Conservation (phyloP, 2,888 invertebrate species). For the Blomia tropicalis region DNA sequence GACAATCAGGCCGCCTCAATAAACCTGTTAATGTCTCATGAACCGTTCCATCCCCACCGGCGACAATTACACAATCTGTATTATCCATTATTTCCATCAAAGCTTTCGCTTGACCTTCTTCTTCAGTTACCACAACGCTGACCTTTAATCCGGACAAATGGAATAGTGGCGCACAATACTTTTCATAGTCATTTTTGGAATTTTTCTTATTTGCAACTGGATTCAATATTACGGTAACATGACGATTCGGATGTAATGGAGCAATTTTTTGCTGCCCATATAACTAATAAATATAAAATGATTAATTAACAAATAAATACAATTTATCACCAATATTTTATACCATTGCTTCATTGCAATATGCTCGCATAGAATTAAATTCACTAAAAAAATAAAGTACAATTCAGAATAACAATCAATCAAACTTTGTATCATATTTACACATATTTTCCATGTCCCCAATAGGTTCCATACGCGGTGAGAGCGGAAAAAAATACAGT, state of each 20-base stretch:
- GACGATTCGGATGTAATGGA: slow-evolving; percentile 47
- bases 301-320: not conserved
- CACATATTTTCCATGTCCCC: slow-evolving; percentile 55
- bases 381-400: slow-evolving; percentile 39
- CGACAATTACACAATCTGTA: slow-evolving; percentile 71
- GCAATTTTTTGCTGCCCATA: slow-evolving; percentile 52
- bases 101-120: slow-evolving; percentile 55
- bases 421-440: slow-evolving; percentile 38
- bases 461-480: slow-evolving; percentile 52
- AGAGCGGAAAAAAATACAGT: slow-evolving; percentile 52
- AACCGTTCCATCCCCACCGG: slow-evolving; percentile 86
- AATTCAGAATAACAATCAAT: not conserved
- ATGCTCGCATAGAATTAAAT: slow-evolving; percentile 55
- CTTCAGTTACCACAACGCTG: slow-evolving; percentile 33
- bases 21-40: slow-evolving; percentile 67
- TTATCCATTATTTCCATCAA: slow-evolving; percentile 56
- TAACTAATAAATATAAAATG: slow-evolving; percentile 30
- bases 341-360: slow-evolving; percentile 55
- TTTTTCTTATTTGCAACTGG: slow-evolving; percentile 54
- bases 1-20: slow-evolving; percentile 50
- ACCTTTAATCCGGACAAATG: slow-evolving; percentile 67
- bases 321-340: slow-evolving; percentile 17
- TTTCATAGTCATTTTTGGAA: slow-evolving; percentile 52
- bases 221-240: slow-evolving; percentile 71
- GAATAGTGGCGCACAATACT: slow-evolving; percentile 80